A percentile compares a stretch with the other conserved stretches of the same genome.
Evolutionary conservation across 2,888 invertebrate genomes (phyloP).

Genomic region (Rhagonycha lutea): DNA sequence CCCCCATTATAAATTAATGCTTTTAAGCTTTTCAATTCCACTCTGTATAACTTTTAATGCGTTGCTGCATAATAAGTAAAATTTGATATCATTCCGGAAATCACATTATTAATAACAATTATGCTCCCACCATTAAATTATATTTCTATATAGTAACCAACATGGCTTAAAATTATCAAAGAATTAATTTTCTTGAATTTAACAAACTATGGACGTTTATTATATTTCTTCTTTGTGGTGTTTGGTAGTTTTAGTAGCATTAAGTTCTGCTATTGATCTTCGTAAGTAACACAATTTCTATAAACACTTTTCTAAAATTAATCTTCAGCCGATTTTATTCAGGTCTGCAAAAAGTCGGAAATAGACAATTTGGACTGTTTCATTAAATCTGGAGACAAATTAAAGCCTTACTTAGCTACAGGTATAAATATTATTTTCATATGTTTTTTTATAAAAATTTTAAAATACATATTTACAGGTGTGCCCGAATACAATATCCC

Average conservation of each 20-base stretch:
- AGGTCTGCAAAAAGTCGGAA: slow-evolving; percentile 59
- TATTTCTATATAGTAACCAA: background rate
- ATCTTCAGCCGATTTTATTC: slow-evolving; percentile 60
- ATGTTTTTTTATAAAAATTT: background rate
- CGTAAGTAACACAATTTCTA: background rate
- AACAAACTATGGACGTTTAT: background rate
- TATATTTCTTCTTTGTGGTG: background rate
- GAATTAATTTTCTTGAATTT: background rate
- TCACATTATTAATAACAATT: background rate
- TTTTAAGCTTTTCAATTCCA: background rate
- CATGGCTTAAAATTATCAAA: background rate
- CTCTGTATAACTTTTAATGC: background rate
- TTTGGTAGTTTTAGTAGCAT: background rate
- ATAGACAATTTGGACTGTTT: slow-evolving; percentile 58
- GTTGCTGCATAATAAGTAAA: background rate
- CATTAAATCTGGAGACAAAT: slow-evolving; percentile 54
- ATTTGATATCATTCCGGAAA: background rate
- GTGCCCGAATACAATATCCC: slow-evolving; percentile 62
- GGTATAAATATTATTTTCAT: slow-evolving; percentile 44
- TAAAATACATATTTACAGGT: slow-evolving; percentile 42
- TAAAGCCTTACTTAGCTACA: slow-evolving; percentile 56
- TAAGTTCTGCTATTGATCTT: background rate
- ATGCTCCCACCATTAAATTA: background rate
- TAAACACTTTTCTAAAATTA: background rate
- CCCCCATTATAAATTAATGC: too few relatives aligned